These are phyloP conservation scores for Mycteria americana DNA, from an alignment of 2,797 vertebrate genomes.

Conservation along the genomic window DNA sequence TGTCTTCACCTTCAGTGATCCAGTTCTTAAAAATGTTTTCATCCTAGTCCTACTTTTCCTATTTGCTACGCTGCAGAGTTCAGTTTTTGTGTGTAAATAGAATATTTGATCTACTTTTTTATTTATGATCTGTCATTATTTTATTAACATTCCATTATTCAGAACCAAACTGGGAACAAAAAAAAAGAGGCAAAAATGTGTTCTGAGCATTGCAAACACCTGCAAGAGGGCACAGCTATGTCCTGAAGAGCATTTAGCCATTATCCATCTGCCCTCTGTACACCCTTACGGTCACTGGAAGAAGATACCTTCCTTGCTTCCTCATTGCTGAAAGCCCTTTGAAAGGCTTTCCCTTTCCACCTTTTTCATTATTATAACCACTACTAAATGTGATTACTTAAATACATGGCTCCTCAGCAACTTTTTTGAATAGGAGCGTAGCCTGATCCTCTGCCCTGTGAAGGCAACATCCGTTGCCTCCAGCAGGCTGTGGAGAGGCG, in stretches of 20 bases:
- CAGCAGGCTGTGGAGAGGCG: not conserved
- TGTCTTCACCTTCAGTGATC: not conserved
- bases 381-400: not conserved
- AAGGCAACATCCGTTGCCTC: not conserved
- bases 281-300: not conserved
- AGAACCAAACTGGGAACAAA: not conserved
- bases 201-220: not conserved
- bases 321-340: not conserved
- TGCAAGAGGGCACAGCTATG: not conserved
- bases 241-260: not conserved
- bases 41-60: not conserved
- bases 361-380: constrained; percentile 15
- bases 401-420: not conserved
- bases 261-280: not conserved
- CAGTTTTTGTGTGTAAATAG: not conserved
- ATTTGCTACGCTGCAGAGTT: not conserved
- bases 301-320: not conserved
- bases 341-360: not conserved
- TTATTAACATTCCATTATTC: not conserved
- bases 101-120: not conserved
- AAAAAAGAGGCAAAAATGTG: not conserved
- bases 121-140: not conserved
- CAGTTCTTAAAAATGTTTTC: not conserved
- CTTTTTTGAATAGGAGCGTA: fast-evolving
- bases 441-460: not conserved